Conservation (phyloP, 2,888 invertebrate species). For the Acanthoscelides obtectus region DNA sequence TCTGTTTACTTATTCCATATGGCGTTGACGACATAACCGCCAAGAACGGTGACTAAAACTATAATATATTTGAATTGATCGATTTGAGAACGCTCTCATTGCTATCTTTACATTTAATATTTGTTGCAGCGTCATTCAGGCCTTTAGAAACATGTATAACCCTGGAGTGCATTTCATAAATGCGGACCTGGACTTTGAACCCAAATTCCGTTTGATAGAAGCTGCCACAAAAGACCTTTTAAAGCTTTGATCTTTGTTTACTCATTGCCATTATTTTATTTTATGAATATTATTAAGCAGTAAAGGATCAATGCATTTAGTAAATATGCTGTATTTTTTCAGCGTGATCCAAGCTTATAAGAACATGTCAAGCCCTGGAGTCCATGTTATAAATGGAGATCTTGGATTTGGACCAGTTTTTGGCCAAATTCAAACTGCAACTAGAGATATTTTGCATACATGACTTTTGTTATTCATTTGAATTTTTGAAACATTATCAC, state of each 20-base stretch:
- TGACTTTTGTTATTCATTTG: no score
- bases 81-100: no score
- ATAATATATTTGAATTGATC: no score
- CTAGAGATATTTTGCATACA: conserved; percentile 14
- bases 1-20: no score
- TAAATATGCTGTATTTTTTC: not conserved
- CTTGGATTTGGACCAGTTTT: conserved; percentile 10
- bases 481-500: no score
- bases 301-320: not conserved
- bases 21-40: no score
- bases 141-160: conserved; percentile 25
- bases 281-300: not conserved
- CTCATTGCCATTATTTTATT: not conserved
- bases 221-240: not conserved
- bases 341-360: conserved; percentile 25
- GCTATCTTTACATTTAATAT: no score
- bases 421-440: conserved; percentile 10
- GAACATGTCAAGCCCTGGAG: conserved; percentile 23
- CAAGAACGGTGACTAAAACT: no score
- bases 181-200: conserved; percentile 10
- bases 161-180: conserved; percentile 22
- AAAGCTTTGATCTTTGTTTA: not conserved
- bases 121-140: conserved; percentile 20
- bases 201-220: not conserved
- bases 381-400: conserved; percentile 19